Evolutionary conservation across 2,113 vertebrate species (phyloP), one percentile per base, ranked within the genome.

Genomic region (Epinephelus cyanopodus): DNA sequence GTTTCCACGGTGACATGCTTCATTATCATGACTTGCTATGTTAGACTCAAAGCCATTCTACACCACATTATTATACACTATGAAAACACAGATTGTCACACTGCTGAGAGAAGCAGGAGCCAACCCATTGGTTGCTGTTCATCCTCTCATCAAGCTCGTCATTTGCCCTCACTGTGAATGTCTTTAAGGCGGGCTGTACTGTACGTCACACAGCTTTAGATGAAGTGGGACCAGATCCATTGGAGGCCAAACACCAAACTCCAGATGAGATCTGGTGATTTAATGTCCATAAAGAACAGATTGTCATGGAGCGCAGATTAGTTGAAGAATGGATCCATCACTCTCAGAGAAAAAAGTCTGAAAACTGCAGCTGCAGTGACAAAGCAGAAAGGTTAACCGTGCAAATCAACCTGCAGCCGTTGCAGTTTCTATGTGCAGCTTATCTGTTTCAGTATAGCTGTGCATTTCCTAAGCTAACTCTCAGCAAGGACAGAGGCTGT

Each of bases 141-240:
- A 45, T 45, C 42, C 42, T 45, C 42, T 45, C 42, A 45, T 45
- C 3, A 45, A 45, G 42, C 8, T 45, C 11, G 9, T 45, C 9
- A 11, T 45, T 45, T 45, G 42, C 8, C 42, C 11, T 9, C 9
- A 10, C 8, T 45, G 42, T 45, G 42, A 45, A 8, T 8, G 9
- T 8, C 11, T 45, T 12, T 45, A 45, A 12, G 42, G 12, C 42
- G 12, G 42, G 42, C 42, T 45, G 42, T 11, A 45, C 47, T 48
- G 47, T 15, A 14, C 13, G 45, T 81, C 75, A 70, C 86, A 19
- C 21, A 54, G 60, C 57, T 74, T 42, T 1, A 61, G 77, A 78
- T 83, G 79, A 90, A 87, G 87, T 23, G 25, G 6, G 21, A 37
- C 45, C n/a, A 18, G 77, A 81, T 74, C 74, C 79, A 57, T 74